Evolutionary conservation across 2,113 vertebrate genomes (phyloP).

Genomic region (Formicarius rufipectus): DNA sequence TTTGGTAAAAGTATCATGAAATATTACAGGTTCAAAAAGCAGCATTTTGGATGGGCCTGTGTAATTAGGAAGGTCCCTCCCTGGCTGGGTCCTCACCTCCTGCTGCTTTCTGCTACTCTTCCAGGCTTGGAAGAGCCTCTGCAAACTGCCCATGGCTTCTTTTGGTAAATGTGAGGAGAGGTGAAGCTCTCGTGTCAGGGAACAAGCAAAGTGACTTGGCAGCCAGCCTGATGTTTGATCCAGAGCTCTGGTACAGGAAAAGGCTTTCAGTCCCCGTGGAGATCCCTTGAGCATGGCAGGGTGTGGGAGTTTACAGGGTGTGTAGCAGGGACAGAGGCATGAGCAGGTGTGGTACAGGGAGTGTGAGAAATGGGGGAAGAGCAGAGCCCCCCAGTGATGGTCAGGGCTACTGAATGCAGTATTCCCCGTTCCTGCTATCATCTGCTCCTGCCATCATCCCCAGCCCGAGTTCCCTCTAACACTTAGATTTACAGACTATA

Average conservation of each 20-base stretch:
- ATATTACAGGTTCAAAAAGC: not conserved
- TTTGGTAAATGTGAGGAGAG: not conserved
- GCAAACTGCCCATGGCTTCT: not conserved
- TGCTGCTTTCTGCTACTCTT: not conserved
- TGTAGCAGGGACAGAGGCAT: rapidly evolving
- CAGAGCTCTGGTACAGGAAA: not conserved
- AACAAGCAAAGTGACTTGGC: not conserved
- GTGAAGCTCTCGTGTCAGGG: not conserved
- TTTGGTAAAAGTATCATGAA: not conserved
- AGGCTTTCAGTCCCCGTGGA: not conserved
- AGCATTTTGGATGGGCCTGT: not conserved
- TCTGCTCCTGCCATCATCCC: not conserved
- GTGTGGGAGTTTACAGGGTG: too few relatives aligned
- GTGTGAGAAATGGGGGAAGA: not conserved
- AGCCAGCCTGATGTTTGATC: not conserved
- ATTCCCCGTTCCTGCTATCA: not conserved
- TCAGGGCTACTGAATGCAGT: not conserved
- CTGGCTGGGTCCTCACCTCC: not conserved
- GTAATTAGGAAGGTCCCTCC: not conserved
- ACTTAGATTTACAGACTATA: not conserved
- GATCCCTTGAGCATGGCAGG: not conserved
- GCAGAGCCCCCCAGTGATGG: not conserved
- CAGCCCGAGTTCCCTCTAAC: not conserved
- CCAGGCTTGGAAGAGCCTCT: not conserved
- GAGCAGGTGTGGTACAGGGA: not conserved